These are phyloP conservation scores for Hylaeus volcanicus DNA, from an alignment of 1,140 invertebrate species.

Conservation along the genomic window DNA sequence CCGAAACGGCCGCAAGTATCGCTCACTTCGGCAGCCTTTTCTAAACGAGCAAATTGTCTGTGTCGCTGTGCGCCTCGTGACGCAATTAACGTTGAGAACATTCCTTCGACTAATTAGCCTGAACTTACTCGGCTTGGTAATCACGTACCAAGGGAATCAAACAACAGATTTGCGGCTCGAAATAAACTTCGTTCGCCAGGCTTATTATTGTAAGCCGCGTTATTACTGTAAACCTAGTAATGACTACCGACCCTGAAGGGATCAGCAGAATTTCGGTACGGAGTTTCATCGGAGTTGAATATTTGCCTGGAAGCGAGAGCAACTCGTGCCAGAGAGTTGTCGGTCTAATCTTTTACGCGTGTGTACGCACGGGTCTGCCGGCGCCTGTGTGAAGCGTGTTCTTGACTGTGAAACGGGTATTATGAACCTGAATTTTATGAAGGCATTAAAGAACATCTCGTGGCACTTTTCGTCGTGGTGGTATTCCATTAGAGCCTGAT, in stretches of 20 bases:
- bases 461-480: slow-evolving; percentile 47
- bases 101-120: slow-evolving; percentile 55
- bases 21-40: neutral
- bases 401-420: slow-evolving; percentile 43
- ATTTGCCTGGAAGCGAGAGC: slow-evolving; percentile 60
- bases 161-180: slow-evolving; percentile 48
- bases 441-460: slow-evolving; percentile 64
- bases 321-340: slow-evolving; percentile 48
- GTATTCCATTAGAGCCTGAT: slow-evolving; percentile 58
- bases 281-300: slow-evolving; percentile 69
- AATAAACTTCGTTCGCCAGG: slow-evolving; percentile 45
- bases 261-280: slow-evolving; percentile 63
- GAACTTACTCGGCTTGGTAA: slow-evolving; percentile 27
- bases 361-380: slow-evolving; percentile 30
- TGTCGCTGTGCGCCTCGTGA: neutral
- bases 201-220: slow-evolving; percentile 61
- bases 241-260: slow-evolving; percentile 62
- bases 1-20: no score
- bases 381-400: neutral
- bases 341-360: slow-evolving; percentile 49
- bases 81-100: slow-evolving; percentile 40
- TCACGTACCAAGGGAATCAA: slow-evolving; percentile 48
- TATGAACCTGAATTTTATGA: slow-evolving; percentile 61
- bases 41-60: slow-evolving; percentile 5
- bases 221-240: slow-evolving; percentile 63